Percentiles rank a stretch among this genome's conserved stretches.
Evolutionary conservation across 2,888 invertebrate genomes (phyloP).

Genomic region (Ectobius pallidus): DNA sequence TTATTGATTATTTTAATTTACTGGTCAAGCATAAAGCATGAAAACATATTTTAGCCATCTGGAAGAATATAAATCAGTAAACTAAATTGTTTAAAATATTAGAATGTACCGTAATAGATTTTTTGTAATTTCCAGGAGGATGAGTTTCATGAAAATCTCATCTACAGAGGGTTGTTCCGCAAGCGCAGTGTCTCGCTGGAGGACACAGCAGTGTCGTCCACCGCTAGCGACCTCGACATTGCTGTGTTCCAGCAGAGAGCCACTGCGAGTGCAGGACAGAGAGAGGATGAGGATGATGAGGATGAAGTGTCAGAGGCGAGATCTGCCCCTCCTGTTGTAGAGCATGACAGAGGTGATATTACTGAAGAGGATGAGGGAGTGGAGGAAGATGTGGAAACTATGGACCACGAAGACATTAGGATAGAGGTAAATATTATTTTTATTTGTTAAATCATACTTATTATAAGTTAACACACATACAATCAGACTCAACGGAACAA

Average conservation of each 20-base stretch:
- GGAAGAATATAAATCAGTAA: too few relatives aligned
- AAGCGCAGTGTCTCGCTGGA: constrained; percentile 45
- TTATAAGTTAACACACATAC: too few relatives aligned
- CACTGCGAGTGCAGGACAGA: background rate
- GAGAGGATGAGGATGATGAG: constrained; percentile 32
- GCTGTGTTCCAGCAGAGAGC: constrained; percentile 34
- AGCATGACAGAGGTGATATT: constrained; percentile 12
- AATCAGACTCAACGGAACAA: too few relatives aligned
- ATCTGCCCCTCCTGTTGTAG: constrained; percentile 4
- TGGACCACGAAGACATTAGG: constrained; percentile 1
- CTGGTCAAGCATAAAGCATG: too few relatives aligned
- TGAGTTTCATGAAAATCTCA: constrained; percentile 82
- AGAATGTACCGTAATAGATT: too few relatives aligned
- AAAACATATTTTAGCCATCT: too few relatives aligned
- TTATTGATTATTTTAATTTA: too few relatives aligned
- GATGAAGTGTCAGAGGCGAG: constrained; percentile 32
- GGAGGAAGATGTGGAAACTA: constrained; percentile 1
- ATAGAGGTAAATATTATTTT: background rate
- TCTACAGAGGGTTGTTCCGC: constrained; percentile 74
- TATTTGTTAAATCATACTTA: too few relatives aligned
- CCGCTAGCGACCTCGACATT: constrained; percentile 39
- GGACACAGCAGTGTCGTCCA: constrained; percentile 41
- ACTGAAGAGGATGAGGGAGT: constrained; percentile 30
- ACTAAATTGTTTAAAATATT: too few relatives aligned
- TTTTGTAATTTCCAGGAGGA: constrained; percentile 55